Conservation (phyloP, 2,797 vertebrate species). For the Girardinus metallicus region DNA sequence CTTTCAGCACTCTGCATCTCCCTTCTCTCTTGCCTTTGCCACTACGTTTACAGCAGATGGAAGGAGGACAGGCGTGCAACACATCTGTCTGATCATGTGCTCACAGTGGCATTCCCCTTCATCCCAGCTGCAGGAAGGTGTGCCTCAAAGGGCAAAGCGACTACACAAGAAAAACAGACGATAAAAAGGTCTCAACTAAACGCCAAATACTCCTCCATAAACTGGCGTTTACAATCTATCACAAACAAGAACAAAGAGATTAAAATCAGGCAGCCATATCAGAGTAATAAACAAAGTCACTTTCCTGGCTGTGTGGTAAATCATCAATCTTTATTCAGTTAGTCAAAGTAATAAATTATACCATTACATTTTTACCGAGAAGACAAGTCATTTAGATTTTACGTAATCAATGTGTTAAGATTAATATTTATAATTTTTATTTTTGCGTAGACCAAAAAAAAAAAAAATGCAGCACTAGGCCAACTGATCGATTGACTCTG, state of each 20-base stretch:
- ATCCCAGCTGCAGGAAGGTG: constrained; percentile 58
- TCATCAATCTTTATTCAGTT: constrained; percentile 14
- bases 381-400: not conserved
- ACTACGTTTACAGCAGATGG: constrained; percentile 56
- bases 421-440: not conserved
- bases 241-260: constrained; percentile 14
- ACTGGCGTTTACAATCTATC: constrained; percentile 15
- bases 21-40: constrained; percentile 57
- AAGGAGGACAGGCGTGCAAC: constrained; percentile 31
- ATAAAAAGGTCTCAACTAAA: constrained; percentile 23
- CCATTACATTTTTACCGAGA: constrained; percentile 7
- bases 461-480: not conserved
- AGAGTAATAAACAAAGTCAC: constrained; percentile 15
- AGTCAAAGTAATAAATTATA: constrained; percentile 35
- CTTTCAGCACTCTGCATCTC: constrained; percentile 73
- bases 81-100: constrained; percentile 47
- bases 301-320: constrained; percentile 16
- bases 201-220: constrained; percentile 1
- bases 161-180: constrained; percentile 30
- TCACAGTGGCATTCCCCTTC: constrained; percentile 68
- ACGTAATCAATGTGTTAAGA: not conserved
- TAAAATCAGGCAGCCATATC: constrained; percentile 26
- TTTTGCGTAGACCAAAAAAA: not conserved
- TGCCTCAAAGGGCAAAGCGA: constrained; percentile 19
- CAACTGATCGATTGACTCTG: not conserved